phyloP scores from a whole-genome alignment of 2,797 vertebrate species.

The Centropyge bicolor region DNA sequence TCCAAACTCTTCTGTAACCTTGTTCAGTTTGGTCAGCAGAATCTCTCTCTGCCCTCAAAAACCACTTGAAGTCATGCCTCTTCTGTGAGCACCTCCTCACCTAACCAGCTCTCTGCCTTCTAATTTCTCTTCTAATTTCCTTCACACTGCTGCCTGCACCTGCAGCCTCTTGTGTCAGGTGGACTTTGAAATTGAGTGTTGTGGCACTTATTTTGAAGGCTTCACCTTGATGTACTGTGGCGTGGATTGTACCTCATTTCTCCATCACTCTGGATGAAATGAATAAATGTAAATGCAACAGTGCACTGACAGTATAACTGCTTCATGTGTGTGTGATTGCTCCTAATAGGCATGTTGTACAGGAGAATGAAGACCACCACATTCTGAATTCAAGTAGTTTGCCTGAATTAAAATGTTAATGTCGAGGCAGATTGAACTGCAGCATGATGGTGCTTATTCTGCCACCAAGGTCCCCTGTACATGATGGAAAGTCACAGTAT shows the following conservation, averaged over 20 bases:
- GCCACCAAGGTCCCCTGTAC: background rate
- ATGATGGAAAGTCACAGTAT: too few relatives aligned
- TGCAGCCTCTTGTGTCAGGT: background rate
- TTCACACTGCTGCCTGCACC: background rate
- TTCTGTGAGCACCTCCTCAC: background rate
- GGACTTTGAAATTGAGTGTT: background rate
- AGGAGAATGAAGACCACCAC: background rate
- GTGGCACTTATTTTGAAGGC: background rate
- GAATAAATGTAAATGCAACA: background rate
- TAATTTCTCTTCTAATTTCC: background rate
- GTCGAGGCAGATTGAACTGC: background rate
- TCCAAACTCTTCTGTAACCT: background rate
- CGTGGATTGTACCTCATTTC: background rate
- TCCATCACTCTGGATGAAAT: background rate
- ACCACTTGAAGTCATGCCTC: background rate
- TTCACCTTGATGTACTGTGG: background rate
- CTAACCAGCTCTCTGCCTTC: background rate
- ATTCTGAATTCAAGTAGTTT: background rate
- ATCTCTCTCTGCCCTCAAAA: background rate
- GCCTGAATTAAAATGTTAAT: background rate
- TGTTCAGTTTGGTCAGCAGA: too few relatives aligned
- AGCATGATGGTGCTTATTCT: background rate
- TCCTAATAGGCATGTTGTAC: background rate
- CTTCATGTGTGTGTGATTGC: background rate
- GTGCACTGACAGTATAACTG: background rate